Evolutionary conservation across 2,797 vertebrate species (phyloP), one percentile per base, ranked within the genome.

Genomic region (Sternarchorhynchus goeldii): DNA sequence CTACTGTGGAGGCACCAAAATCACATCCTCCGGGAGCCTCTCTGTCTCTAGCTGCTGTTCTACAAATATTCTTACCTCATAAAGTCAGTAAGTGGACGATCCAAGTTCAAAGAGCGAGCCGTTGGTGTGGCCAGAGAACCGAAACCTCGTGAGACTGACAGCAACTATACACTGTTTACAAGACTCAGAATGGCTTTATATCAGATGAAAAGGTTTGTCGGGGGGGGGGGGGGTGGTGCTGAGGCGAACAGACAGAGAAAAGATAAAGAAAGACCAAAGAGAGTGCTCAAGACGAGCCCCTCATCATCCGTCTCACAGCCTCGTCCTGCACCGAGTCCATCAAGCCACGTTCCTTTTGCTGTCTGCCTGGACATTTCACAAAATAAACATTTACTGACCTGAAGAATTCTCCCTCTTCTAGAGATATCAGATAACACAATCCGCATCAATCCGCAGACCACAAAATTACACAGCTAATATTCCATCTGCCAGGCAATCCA

Each of bases 391-490:
- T 77, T 65, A 60, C 82, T 85, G 89, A 91, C 90, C 89, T 87
- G 73, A 87, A 88, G 88, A 81, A 58, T 31, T 87, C 83, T 84
- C 68, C 82, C 76, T 80, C 73, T 81, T 78, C 85, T 82, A 74
- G 83, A 84, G 86, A 86, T 91, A 89, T 91, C 86, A 82, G 81
- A 86, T 83, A 65, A 79, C 88, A 77, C 73, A 80, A 84, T 84
- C 84, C 85, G n/a, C n/a, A 87, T 85, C 86, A 85, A 77, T 89
- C 89, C 87, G 80, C 90, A 92, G 90, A 92, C 91, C 92, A 89
- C 91, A 79, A 92, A 93, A 93, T 93, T 90, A 91, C 88, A 92
- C 85, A 85, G 81, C 86, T 89, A 90, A 92, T 91, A 92, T 88
- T 89, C 81, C 85, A 77, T 87, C 85, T 56, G 75, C 85, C 63